phyloP scores from a whole-genome alignment of 2,797 vertebrate genomes.

The Staurois parvus region DNA sequence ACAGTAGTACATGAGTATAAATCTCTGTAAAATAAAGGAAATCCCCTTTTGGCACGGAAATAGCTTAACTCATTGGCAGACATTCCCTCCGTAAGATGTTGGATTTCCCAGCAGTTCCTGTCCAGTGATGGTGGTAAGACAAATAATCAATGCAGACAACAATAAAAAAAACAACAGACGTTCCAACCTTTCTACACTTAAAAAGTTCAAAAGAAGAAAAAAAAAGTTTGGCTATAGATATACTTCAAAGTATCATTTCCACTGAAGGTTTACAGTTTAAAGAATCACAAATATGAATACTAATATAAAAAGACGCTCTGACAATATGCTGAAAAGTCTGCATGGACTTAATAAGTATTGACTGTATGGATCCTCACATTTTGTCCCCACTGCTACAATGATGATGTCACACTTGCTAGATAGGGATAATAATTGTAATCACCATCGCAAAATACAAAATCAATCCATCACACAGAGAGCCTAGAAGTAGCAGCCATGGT shows the following conservation, averaged over 20 bases:
- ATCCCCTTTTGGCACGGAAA: too few relatives aligned
- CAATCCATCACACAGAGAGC: constrained; percentile 38
- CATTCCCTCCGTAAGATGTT: too few relatives aligned
- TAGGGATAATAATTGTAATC: constrained; percentile 37
- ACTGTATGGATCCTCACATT: constrained; percentile 19
- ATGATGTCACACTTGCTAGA: constrained; percentile 34
- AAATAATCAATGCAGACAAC: too few relatives aligned
- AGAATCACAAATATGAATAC: not conserved
- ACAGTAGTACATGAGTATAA: too few relatives aligned
- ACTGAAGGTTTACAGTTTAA: not conserved
- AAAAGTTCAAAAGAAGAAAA: too few relatives aligned
- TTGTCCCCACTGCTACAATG: constrained; percentile 3
- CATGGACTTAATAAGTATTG: constrained; percentile 21
- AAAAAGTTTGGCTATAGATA: too few relatives aligned
- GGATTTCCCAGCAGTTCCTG: too few relatives aligned
- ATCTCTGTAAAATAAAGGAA: too few relatives aligned
- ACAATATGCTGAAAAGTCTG: not conserved
- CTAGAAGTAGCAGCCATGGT: not conserved
- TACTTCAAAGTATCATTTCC: not conserved
- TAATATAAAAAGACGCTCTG: not conserved
- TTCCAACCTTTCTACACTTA: too few relatives aligned
- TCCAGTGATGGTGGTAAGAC: too few relatives aligned
- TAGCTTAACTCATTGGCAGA: too few relatives aligned
- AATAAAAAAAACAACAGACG: too few relatives aligned
- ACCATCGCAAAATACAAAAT: constrained; percentile 39